Evolutionary conservation across 2,113 vertebrate species (phyloP), one percentile per base, ranked within the genome.

Genomic region (Xenus cinereus): DNA sequence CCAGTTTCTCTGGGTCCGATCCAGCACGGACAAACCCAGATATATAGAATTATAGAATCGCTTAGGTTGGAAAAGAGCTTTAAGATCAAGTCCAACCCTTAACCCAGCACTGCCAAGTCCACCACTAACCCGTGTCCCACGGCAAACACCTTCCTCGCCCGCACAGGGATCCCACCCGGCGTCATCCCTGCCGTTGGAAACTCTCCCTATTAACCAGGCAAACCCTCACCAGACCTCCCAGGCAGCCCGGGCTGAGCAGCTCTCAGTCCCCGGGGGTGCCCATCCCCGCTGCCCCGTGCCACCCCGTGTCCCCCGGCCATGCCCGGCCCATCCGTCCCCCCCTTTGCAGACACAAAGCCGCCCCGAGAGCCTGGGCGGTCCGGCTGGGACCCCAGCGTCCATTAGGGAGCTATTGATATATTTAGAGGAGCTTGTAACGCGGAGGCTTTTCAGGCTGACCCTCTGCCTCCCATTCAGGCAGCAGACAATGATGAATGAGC

Each of bases 401-500:
- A 76, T 78, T 45, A 81, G 93, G 95, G 83, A 81, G 32, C 95
- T 88, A 79, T 97, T 96, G 96, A 95, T 94, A 48, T 50, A 51
- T 96, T 95, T 87, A 16, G 94, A 93, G 95, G 92, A 87, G 93
- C 64, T 96, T 84, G 95, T 51, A 80, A 64, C 69, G 10, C 9
- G 2, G 62, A 23, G 67, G 95, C 96, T 96, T 97, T 97, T 93
- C 96, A 97, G 97, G 87, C 90, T 97, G 97, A 97, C 91, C 96
- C 95, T 93, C 88, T 86, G 94, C 89, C 95, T 96, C 95, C 94
- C 93, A 97, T 97, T 97, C 91, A 97, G 95, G 67, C 63, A 0
- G 80, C 17, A 80, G 95, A 97, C 96, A 97, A 97, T 97, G 97
- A 97, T 94, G 96, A 96, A 97, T 93, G 97, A 96, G 93, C 75